Conservation (phyloP, 2,113 vertebrate genomes). For the Tonatia bakeri region DNA sequence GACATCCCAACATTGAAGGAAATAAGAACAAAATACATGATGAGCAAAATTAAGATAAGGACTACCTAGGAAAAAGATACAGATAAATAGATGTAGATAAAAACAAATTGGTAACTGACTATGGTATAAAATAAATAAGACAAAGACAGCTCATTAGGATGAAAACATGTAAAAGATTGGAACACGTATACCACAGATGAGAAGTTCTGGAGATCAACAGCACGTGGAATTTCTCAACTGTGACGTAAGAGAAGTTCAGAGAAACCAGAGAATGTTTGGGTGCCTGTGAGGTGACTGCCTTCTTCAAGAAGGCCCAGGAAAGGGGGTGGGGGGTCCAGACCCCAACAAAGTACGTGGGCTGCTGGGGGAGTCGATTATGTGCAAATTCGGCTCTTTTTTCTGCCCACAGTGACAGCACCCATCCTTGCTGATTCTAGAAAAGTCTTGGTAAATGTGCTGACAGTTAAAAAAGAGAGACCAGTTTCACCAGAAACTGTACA, state of each 20-base stretch:
- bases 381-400: fast-evolving
- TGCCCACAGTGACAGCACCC: too few species aligned
- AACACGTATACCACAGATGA: background rate
- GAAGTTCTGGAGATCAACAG: background rate
- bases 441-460: background rate
- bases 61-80: background rate
- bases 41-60: background rate
- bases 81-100: background rate
- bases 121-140: background rate
- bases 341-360: background rate
- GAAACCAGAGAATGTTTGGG: background rate
- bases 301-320: background rate
- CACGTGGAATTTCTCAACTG: background rate
- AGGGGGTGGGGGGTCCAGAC: background rate
- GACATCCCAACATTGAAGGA: background rate
- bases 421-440: background rate
- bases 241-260: background rate
- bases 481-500: background rate
- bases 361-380: fast-evolving
- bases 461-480: background rate
- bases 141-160: background rate
- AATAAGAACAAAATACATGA: background rate
- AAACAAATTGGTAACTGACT: background rate
- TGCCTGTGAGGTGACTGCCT: background rate
- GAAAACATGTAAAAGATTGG: background rate